A percentile compares a stretch with the other conserved stretches of the same genome.
Evolutionary conservation across 1,140 invertebrate genomes (phyloP).

Genomic region (Zaprionus ornatus): DNA sequence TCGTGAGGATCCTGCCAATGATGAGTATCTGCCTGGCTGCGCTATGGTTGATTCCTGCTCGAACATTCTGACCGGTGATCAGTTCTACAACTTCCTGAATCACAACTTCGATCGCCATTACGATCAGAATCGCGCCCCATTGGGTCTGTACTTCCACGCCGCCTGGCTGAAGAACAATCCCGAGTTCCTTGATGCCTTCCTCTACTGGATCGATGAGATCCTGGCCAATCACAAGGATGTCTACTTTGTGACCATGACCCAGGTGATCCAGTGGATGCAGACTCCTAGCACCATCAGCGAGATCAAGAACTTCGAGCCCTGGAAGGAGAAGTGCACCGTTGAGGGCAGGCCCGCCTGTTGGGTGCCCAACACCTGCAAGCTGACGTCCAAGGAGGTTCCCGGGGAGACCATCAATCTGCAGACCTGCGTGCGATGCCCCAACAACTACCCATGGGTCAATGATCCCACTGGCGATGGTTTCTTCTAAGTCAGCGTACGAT

Average conservation of each 20-base stretch:
- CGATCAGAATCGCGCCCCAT: constrained; percentile 95
- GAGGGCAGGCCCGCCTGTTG: constrained; percentile 92
- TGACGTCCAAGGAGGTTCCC: constrained; percentile 95
- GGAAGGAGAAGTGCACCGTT: constrained; percentile 95
- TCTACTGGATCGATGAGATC: constrained; percentile 97
- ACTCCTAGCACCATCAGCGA: constrained; percentile 93
- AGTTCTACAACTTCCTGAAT: constrained; percentile 97
- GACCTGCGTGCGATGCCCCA: constrained; percentile 96
- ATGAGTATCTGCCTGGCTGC: constrained; percentile 96
- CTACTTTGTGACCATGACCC: constrained; percentile 98
- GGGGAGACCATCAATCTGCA: constrained; percentile 96
- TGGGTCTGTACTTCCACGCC: constrained; percentile 97
- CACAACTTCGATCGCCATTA: constrained; percentile 98
- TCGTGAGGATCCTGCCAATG: constrained; percentile 94
- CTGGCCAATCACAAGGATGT: constrained; percentile 94
- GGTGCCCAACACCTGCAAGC: constrained; percentile 94
- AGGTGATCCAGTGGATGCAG: constrained; percentile 98
- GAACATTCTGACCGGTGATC: constrained; percentile 95
- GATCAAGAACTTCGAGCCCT: constrained; percentile 95
- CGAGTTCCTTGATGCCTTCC: constrained; percentile 95
- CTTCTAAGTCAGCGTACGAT: constrained; percentile 87
- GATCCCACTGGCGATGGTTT: constrained; percentile 96
- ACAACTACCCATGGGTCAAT: constrained; percentile 93
- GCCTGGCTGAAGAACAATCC: constrained; percentile 98
- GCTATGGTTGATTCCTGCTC: constrained; percentile 98